Conservation (phyloP, 2,113 vertebrate species). For the Hystrix cristata region DNA sequence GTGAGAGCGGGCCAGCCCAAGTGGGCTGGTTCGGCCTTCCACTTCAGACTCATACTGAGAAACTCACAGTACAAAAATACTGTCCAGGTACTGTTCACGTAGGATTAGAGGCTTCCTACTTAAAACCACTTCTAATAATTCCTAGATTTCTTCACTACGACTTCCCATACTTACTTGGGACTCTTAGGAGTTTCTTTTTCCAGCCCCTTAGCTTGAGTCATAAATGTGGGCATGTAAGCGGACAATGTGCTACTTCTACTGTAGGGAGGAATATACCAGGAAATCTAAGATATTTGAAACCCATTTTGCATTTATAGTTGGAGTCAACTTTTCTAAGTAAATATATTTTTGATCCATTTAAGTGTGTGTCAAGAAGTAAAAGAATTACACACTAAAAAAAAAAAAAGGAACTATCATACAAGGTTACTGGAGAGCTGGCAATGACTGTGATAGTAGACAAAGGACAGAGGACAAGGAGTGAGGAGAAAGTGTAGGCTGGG, state of each 20-base stretch:
- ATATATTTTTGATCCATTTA: slow-evolving; percentile 65
- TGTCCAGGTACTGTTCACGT: neutral
- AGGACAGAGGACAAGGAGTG: too few relatives aligned
- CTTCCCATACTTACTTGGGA: slow-evolving; percentile 79
- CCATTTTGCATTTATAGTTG: slow-evolving; percentile 53
- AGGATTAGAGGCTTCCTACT: slow-evolving; percentile 29
- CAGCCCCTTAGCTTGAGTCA: slow-evolving; percentile 63
- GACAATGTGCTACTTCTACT: slow-evolving; percentile 22
- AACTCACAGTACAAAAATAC: slow-evolving; percentile 56
- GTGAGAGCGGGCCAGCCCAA: too few relatives aligned
- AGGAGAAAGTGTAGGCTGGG: neutral
- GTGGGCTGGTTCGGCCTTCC: too few relatives aligned
- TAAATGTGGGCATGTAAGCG: slow-evolving; percentile 30
- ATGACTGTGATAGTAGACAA: rapidly evolving
- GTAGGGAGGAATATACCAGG: neutral
- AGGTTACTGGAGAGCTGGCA: too few relatives aligned
- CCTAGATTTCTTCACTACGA: slow-evolving; percentile 38
- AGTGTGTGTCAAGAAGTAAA: slow-evolving; percentile 61
- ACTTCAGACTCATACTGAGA: slow-evolving; percentile 2
- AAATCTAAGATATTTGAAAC: slow-evolving; percentile 46
- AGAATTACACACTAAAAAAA: neutral
- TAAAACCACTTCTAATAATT: slow-evolving; percentile 71
- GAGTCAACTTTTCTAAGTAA: slow-evolving; percentile 71
- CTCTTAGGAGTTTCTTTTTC: slow-evolving; percentile 68
- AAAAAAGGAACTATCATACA: neutral